Base-by-base conservation (phyloP, 1,140 invertebrate species). In the Nasonia giraulti region DNA sequence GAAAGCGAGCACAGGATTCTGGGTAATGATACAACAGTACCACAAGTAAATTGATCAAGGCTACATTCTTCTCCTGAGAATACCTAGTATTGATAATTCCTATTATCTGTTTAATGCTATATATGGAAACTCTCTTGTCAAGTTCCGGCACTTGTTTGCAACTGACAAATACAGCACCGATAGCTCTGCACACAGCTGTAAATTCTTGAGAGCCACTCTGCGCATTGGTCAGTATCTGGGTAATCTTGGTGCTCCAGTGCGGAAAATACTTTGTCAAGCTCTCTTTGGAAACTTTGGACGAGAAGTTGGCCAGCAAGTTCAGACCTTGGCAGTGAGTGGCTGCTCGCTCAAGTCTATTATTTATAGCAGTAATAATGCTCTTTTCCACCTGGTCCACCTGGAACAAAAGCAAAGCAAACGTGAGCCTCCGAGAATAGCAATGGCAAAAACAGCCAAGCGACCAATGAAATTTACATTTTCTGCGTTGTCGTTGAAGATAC, bases 1-100 rank as follows among this genome's bases (percentile, higher is more conserved):
- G 84, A 2, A 81, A 82, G n/a, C 66, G 68, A 2, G 44, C 73
- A 47, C 84, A 85, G 11, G 79, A 85, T 40, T 85, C 78, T 27
- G 84, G 71, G 77, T 81, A 85, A 50, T 85, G 31, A 27, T 81
- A 85, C 3, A 85, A 40, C 33, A 85, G 20, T 0, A 77, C 11
- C 6, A 12, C 44, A 14, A 82, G 37, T 40, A 85, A 82, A 50
- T 85, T 47, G 8, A 85, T 23, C 2, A 81, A 17, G 14, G 23
- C 5, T 44, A 23, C 62, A 82, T 71, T 77, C 50, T 85, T 82
- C 17, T 81, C 44, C 17, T 69, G 1, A 69, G 12, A n/a, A 82
- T 69, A 82, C 17, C 17, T 20, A 14, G 47, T 62, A 69, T n/a
- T 10, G 3, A 82, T 44, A 68, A 82, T 71, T 23, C 27, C 37